Conservation (phyloP, 2,113 vertebrate genomes). For the Clupea harengus region DNA sequence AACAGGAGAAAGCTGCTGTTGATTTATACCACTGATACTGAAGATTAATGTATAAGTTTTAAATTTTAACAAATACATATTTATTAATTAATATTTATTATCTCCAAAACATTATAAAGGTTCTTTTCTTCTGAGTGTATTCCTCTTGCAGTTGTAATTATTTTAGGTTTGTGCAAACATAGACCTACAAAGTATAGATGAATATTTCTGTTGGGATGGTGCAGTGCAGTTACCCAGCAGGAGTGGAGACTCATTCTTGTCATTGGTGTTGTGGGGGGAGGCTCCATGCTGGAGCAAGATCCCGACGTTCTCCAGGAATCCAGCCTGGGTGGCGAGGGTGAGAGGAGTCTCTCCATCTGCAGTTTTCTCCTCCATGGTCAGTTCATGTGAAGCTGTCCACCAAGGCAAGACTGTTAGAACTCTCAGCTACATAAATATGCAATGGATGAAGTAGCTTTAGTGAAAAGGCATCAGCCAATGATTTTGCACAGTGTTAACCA, state of each 20-base stretch:
- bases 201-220: not conserved
- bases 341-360: conserved; percentile 77
- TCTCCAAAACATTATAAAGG: not conserved
- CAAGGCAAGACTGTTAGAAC: not conserved
- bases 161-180: not conserved
- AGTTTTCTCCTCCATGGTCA: conserved; percentile 79
- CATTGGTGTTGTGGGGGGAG: conserved; percentile 79
- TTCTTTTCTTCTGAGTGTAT: not conserved
- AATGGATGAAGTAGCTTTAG: no score
- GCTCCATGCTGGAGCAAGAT: conserved; percentile 75
- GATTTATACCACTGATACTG: not conserved
- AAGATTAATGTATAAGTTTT: not conserved
- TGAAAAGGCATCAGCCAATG: no score
- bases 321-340: conserved; percentile 76
- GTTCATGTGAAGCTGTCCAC: conserved; percentile 62
- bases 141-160: not conserved
- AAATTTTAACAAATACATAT: no score
- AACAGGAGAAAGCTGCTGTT: not conserved
- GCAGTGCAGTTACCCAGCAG: conserved; percentile 74
- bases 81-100: not conserved
- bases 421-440: no score
- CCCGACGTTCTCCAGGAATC: conserved; percentile 69
- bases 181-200: not conserved
- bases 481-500: no score
- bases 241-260: conserved; percentile 79